These are phyloP conservation scores for Sycobia sp. DNA, from an alignment of 1,140 invertebrate species.

Conservation along the genomic window DNA sequence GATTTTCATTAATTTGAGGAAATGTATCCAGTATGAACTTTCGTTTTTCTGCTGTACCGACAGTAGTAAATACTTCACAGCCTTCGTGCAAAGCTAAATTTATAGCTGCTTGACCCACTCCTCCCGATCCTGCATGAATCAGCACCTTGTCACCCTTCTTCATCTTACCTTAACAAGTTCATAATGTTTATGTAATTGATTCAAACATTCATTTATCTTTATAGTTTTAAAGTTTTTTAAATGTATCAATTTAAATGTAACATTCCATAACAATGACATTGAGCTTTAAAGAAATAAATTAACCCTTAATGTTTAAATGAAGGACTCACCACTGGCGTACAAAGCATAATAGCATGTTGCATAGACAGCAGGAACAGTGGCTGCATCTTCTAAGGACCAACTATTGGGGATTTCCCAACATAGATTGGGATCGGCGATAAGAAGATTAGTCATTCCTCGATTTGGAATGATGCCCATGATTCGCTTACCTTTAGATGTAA, in stretches of 20 bases:
- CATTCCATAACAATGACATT: neutral
- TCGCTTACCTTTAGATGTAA: conserved; percentile 60
- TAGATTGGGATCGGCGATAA: conserved; percentile 66
- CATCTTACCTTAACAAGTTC: conserved; percentile 51
- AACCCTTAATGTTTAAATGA: no score
- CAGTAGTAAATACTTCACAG: conserved; percentile 75
- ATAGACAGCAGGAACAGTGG: conserved; percentile 86
- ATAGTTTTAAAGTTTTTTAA: no score
- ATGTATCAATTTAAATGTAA: no score
- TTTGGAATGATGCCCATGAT: conserved; percentile 73
- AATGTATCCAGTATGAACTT: conserved; percentile 71
- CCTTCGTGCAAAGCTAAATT: conserved; percentile 68
- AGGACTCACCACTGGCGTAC: conserved; percentile 52
- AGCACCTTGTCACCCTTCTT: conserved; percentile 69
- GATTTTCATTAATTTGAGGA: conserved; percentile 68
- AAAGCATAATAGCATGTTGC: conserved; percentile 85
- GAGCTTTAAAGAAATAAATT: neutral
- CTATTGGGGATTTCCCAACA: conserved; percentile 80
- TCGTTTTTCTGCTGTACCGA: conserved; percentile 73
- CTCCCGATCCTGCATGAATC: conserved; percentile 79
- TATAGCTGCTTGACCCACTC: conserved; percentile 82
- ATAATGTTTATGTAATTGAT: no score
- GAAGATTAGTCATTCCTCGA: conserved; percentile 67
- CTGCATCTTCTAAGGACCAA: conserved; percentile 86
- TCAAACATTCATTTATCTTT: no score